Percentiles rank a stretch among this genome's conserved stretches.
phyloP scores from a whole-genome alignment of 2,797 vertebrate species.

The Danionella dracula region DNA sequence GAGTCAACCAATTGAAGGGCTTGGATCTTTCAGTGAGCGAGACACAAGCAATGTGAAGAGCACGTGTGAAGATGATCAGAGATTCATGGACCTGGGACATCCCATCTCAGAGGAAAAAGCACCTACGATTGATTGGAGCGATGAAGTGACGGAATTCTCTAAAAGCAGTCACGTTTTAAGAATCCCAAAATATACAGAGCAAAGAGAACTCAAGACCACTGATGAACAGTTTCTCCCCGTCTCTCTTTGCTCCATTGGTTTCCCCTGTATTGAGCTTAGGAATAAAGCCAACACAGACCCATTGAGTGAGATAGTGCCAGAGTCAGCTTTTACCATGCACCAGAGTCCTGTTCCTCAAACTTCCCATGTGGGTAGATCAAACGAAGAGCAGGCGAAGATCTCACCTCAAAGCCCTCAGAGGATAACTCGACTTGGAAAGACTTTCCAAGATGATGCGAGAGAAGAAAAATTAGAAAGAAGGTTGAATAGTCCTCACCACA shows the following conservation, averaged over 20 bases:
- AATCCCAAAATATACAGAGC: constrained; percentile 2
- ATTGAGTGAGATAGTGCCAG: constrained; percentile 50
- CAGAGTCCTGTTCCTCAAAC: constrained; percentile 22
- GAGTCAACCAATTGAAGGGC: constrained; percentile 15
- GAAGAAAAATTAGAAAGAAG: not conserved
- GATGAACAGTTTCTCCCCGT: not conserved
- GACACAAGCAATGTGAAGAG: constrained; percentile 49
- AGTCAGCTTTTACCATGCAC: constrained; percentile 36
- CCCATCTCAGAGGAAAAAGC: not conserved
- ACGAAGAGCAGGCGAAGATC: constrained; percentile 2
- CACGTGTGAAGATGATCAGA: not conserved
- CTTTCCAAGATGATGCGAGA: not conserved
- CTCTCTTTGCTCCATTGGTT: not conserved
- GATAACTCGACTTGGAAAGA: constrained; percentile 4
- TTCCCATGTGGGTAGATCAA: not conserved
- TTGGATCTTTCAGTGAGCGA: constrained; percentile 20
- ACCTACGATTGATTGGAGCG: not conserved
- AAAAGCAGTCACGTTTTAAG: constrained; percentile 1
- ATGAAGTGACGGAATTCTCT: not conserved
- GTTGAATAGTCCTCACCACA: not conserved
- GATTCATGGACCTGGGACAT: not conserved
- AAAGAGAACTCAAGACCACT: not conserved
- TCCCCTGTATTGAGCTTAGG: constrained; percentile 38
- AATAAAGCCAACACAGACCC: constrained; percentile 53
- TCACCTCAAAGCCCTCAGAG: constrained; percentile 19